Percentiles rank a stretch among this genome's conserved stretches.
Conservation (phyloP, 2,888 invertebrate genomes). For the Apotomis turbidana region DNA sequence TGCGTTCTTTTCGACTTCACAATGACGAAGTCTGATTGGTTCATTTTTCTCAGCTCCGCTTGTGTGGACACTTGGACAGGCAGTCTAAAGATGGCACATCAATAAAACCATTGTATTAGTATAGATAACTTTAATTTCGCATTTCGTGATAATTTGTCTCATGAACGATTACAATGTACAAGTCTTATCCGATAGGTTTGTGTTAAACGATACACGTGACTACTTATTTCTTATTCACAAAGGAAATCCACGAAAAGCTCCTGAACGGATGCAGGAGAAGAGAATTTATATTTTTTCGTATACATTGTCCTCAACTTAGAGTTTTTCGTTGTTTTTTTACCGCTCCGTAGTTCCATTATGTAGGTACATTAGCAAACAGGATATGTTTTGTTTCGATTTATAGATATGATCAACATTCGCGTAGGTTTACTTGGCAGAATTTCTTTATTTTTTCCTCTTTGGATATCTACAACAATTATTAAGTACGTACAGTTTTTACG, state of each 20-base stretch:
- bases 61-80: too few species aligned
- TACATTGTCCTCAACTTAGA: constrained; percentile 66
- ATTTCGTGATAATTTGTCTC: constrained; percentile 72
- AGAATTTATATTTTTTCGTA: constrained; percentile 67
- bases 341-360: constrained; percentile 58
- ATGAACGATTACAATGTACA: constrained; percentile 81
- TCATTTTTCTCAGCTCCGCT: too few species aligned
- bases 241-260: constrained; percentile 66
- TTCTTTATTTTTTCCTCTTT: constrained; percentile 5
- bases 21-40: too few species aligned
- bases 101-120: constrained; percentile 53
- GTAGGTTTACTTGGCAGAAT: constrained; percentile 49
- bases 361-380: constrained; percentile 55
- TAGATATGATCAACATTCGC: constrained; percentile 71
- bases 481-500: too few species aligned
- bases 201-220: constrained; percentile 69
- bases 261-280: constrained; percentile 62
- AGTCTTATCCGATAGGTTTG: constrained; percentile 72
- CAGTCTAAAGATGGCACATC: background rate
- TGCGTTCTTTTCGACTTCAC: too few species aligned
- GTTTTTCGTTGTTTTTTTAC: constrained; percentile 68
- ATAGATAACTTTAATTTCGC: constrained; percentile 70
- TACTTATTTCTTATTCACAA: constrained; percentile 68
- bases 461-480: background rate
- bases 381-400: constrained; percentile 73